Base-by-base conservation (phyloP, 1,140 invertebrate genomes). In the Microvelia longipes region DNA sequence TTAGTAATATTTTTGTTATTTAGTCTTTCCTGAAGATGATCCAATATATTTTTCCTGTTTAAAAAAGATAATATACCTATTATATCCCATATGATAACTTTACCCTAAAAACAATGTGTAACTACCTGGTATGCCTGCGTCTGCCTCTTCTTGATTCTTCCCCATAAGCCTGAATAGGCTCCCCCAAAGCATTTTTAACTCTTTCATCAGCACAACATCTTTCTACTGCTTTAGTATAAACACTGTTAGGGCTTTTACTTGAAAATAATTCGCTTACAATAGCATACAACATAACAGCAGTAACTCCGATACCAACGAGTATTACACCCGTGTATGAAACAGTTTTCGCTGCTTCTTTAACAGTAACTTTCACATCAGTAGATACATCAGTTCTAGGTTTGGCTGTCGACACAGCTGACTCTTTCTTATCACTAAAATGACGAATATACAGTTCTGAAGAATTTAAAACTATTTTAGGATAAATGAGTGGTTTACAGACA, bases 241-340 rank as follows among this genome's bases (percentile, higher is more conserved):
- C 84, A 75, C 86, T 90, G 81, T 90, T 91, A 0, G 91, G 87
- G 79, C 92, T 94, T 73, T 90, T 87, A 73, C 85, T 86, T 1
- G 92, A 94, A 81, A 95, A 94, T 26, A 96, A 79, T 80, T 96
- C 93, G 69, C 84, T 83, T 74, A 93, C 90, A 71, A 95, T 85
- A 60, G 87, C 84, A 78, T 89, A 95, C 75, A 93, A 88, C 78
- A 96, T 87, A 1, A 88, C 77, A 66, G 86, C 87, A 28, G 89
- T 91, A 0, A 93, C 83, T 27, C 87, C 88, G 63, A 93, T 75
- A 24, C 92, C 92, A 30, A 85, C 78, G 29, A 93, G 70, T 68
- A 94, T 91, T n/a, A 95, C 85, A 14, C 86, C 86, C 71, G 88
- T 83, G 75, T 94, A 93, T 65, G 88, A 90, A 50, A 84, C 87